These are phyloP conservation scores for Scrobipalpa atriplicella DNA, from an alignment of 2,888 invertebrate genomes.

Conservation along the genomic window DNA sequence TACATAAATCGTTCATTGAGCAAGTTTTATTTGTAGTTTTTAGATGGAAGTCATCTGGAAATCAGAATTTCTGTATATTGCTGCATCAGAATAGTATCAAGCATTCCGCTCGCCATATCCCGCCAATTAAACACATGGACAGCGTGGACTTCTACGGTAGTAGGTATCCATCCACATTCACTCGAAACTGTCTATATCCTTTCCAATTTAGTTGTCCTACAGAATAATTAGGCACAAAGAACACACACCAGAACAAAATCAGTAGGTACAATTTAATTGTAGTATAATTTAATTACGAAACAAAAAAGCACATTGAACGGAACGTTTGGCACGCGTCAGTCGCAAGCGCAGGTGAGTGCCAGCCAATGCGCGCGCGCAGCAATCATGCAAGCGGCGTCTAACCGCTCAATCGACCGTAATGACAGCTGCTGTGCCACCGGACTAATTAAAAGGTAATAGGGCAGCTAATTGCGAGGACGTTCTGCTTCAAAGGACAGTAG, in stretches of 20 bases:
- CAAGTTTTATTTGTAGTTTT: too few relatives aligned
- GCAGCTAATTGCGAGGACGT: conserved; percentile 9
- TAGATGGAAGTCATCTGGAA: too few relatives aligned
- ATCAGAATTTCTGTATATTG: too few relatives aligned
- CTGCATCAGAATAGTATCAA: too few relatives aligned
- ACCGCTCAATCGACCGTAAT: conserved; percentile 38
- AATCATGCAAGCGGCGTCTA: conserved; percentile 25
- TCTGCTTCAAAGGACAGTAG: background rate
- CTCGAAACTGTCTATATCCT: background rate
- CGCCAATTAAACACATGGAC: too few relatives aligned
- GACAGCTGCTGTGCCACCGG: conserved; percentile 32
- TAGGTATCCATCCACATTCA: background rate
- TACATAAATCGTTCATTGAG: too few relatives aligned
- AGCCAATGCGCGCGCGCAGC: background rate
- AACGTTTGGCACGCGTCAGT: conserved; percentile 25
- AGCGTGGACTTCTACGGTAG: too few relatives aligned
- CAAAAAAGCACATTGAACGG: background rate
- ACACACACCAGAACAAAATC: background rate
- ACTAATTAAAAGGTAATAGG: conserved; percentile 32
- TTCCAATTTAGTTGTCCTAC: too few relatives aligned
- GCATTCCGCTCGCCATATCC: too few relatives aligned
- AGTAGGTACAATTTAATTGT: background rate
- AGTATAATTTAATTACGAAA: background rate
- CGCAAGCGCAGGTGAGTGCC: conserved; percentile 36
- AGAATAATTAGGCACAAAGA: too few relatives aligned